Evolutionary conservation across 2,113 vertebrate species (phyloP).

Genomic region (Tinamus guttatus): DNA sequence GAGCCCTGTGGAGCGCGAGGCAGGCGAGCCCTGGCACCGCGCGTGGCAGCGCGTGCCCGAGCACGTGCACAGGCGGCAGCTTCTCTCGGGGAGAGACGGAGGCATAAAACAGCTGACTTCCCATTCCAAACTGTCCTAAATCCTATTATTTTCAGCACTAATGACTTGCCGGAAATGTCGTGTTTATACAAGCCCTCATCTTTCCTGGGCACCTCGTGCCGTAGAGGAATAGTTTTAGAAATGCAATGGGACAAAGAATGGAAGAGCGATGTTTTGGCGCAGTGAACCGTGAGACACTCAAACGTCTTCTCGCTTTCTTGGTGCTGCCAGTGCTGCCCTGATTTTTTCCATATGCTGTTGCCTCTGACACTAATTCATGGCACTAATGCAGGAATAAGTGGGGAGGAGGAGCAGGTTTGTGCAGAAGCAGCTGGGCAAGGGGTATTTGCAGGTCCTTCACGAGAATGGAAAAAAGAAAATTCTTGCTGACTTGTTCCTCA

Average conservation of each 20-base stretch:
- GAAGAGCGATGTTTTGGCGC: neutral
- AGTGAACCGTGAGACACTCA: neutral
- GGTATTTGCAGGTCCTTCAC: neutral
- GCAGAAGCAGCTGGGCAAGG: neutral
- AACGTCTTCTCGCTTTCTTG: neutral
- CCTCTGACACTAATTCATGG: neutral
- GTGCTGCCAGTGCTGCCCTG: rapidly evolving
- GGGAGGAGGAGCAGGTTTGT: neutral
- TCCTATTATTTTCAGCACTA: neutral
- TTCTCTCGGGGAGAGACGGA: neutral
- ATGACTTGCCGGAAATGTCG: neutral
- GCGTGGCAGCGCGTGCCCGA: too few relatives aligned
- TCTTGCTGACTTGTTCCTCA: constrained; percentile 14
- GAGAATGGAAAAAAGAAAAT: constrained; percentile 8
- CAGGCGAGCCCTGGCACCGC: too few relatives aligned
- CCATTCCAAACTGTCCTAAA: neutral
- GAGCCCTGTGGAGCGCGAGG: too few relatives aligned
- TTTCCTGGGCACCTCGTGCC: neutral
- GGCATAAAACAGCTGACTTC: neutral
- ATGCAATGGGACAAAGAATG: rapidly evolving
- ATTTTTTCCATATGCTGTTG: neutral
- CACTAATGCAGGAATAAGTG: neutral
- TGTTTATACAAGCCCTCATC: rapidly evolving
- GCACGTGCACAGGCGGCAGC: neutral
- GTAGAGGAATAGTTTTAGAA: neutral